A percentile compares a stretch with the other conserved stretches of the same genome.
Conservation (phyloP, 37 sponge, comb jelly and placozoan genomes). For the Oopsacas minuta region DNA sequence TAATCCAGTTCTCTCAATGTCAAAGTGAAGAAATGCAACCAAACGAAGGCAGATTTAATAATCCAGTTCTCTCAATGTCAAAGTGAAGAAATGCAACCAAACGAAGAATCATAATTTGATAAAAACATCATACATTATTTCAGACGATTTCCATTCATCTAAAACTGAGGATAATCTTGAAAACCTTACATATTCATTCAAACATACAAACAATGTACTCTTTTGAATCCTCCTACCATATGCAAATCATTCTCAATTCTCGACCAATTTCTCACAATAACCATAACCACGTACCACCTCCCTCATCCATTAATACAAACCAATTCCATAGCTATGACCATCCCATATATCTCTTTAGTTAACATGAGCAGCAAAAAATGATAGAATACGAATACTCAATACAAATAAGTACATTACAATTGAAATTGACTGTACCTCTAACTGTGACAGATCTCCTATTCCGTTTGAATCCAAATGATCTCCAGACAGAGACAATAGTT, state of each 20-base stretch:
- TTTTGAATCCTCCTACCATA: too few relatives aligned
- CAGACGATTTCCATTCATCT: not conserved
- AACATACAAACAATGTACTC: too few relatives aligned
- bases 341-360: not conserved
- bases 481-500: not conserved
- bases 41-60: not conserved
- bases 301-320: not conserved
- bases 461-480: not conserved
- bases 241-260: too few relatives aligned
- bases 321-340: not conserved
- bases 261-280: too few relatives aligned
- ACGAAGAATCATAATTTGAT: not conserved
- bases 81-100: not conserved
- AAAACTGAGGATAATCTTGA: too few relatives aligned
- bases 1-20: not conserved
- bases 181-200: too few relatives aligned
- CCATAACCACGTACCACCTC: too few relatives aligned
- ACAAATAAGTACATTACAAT: too few relatives aligned
- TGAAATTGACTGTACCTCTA: conserved; percentile 10
- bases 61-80: not conserved
- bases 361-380: too few relatives aligned
- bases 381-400: not conserved
- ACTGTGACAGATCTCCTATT: not conserved
- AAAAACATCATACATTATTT: not conserved
- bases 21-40: not conserved